Evolutionary conservation across 2,797 vertebrate genomes (phyloP), one percentile per base, ranked within the genome.

Genomic region (Chelonia mydas): DNA sequence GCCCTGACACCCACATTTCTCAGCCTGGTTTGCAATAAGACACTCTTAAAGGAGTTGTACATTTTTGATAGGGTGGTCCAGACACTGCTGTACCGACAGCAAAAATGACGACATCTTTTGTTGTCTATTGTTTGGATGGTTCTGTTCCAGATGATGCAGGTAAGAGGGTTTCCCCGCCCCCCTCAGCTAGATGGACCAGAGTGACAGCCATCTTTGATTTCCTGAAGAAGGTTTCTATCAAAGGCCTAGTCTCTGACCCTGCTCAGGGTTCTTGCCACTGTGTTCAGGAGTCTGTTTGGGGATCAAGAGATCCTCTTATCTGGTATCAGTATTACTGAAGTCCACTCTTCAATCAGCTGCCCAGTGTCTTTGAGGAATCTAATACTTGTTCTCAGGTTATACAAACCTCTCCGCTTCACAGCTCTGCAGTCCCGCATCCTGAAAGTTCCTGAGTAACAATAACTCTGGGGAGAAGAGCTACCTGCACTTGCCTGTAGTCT

Each of bases 1-100:
- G 57, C 31, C 53, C 21, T 1, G 28, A 54, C 50, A 19, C 57
- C 8, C 5, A 41, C 41, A 1, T 0, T 3, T 89, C 49, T 27
- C 54, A 41, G 51, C 78, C 27, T 80, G 57, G 49, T 45, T 41
- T 47, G 15, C 59, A 41, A 25, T 41, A 74, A 41, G 37, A 12
- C 19, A 25, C 68, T 74, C 37, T 41, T 41, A 72, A 72, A 13
- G 37, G 37, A 74, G 41, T 27, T 45, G 41, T 25, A 41, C 41
- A 27, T 12, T 45, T 76, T 25, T 41, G 25, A 27, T 45, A 45
- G 33, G 31, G 33, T n/a, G 7, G 33, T 11, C 17, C 16, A 9
- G 23, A 45, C 11, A 45, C 5, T 27, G 72, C 23, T 47, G 11
- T 25, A 76, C 12, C 17, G 9, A 76, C 11, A 11, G 23, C 19